Base-by-base conservation (phyloP, 2,113 vertebrate species). In the Psittacula cyanocephala region DNA sequence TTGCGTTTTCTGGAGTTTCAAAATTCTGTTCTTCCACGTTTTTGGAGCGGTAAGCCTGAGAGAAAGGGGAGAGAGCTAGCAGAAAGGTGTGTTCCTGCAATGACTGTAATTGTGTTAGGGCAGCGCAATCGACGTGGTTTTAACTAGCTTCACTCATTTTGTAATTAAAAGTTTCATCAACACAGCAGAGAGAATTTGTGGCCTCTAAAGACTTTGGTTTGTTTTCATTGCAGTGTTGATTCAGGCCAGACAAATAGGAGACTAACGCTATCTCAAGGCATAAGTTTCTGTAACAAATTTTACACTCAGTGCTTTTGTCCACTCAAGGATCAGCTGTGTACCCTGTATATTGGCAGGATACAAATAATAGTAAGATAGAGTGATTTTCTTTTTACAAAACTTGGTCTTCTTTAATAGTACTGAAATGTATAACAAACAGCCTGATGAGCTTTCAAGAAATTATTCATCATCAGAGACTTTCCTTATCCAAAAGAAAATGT, bases 31-130 rank as follows among this genome's bases (percentile, higher is more conserved):
- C 37, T 22, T 65, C 67, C 43, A 9, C 3, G 31, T 43, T 91
- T 91, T 86, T 74, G 84, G 39, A 94, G 81, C 29, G 80, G 17
- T 43, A 81, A 88, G 88, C 46, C 70, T 62, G 72, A 92, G 72
- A 92, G 47, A 79, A 92, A 93, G 79, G 62, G 86, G 65, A 94
- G 96, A 71, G 55, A 95, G 47, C 33, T 83, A 91, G 70, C 72
- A 95, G 77, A 88, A 94, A 94, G 60, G 50, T 94, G 43, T 79
- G 59, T 53, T 89, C 93, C 70, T 92, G 69, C 68, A 83, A 65
- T 13, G 47, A 59, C 41, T 93, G n/a, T 74, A 46, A 55, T 89
- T 88, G 85, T 80, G 70, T 69, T 70, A 91, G 44, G 71, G 77
- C 62, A 57, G 79, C 47, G n/a, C 31, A 78, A 65, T 68, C 9